Percentiles rank a stretch among this genome's conserved stretches.
phyloP scores from a whole-genome alignment of 2,113 vertebrate species.

The Chaetorhynchus papuensis region DNA sequence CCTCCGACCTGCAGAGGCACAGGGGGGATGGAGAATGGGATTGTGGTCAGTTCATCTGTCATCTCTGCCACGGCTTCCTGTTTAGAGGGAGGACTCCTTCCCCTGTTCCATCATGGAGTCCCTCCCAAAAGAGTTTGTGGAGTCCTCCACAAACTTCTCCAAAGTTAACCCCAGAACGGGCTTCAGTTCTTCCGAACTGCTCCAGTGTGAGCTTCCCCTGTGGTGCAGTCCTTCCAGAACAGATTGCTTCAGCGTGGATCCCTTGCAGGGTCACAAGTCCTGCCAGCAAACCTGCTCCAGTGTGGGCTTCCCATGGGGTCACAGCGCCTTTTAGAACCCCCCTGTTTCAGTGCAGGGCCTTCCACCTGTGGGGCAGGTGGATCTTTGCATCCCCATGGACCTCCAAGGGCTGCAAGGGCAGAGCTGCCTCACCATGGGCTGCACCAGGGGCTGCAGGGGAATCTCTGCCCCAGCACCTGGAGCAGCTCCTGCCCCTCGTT shows the following conservation, averaged over 20 bases:
- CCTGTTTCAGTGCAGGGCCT: not conserved
- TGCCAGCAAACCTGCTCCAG: not conserved
- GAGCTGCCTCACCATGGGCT: not conserved
- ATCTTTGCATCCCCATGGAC: not conserved
- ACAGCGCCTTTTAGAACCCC: not conserved
- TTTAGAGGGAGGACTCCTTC: not conserved
- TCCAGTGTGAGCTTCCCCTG: not conserved
- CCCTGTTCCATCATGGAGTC: not conserved
- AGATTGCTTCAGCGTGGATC: not conserved
- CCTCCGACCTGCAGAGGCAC: not conserved
- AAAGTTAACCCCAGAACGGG: not conserved
- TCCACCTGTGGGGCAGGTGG: not conserved
- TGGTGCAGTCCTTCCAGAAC: not conserved
- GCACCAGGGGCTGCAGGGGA: not conserved
- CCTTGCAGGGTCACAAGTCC: not conserved
- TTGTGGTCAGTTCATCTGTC: not conserved
- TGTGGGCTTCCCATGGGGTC: not conserved
- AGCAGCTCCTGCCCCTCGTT: not conserved
- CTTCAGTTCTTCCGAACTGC: not conserved
- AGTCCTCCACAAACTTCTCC: not conserved
- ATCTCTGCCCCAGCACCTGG: not conserved
- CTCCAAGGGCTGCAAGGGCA: not conserved
- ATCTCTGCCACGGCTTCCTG: not conserved
- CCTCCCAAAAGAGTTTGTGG: not conserved
- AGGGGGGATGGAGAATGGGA: too few relatives aligned